Percentiles rank a stretch among this genome's conserved stretches.
phyloP scores from a whole-genome alignment of 2,888 invertebrate genomes.

The Rhaphigaster nebulosa region DNA sequence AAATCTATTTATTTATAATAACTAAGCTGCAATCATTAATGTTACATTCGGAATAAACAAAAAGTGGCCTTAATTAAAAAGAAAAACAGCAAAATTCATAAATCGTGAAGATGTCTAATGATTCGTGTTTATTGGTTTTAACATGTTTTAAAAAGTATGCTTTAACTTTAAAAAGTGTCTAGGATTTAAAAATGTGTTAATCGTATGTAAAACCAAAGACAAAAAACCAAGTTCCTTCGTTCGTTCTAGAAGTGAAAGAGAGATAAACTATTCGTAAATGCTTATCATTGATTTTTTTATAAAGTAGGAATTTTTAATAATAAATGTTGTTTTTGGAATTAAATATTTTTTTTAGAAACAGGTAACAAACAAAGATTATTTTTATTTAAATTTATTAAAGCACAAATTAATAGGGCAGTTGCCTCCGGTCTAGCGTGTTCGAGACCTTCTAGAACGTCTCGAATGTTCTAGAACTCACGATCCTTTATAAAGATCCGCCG shows the following conservation, averaged over 20 bases:
- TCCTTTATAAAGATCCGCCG: neutral
- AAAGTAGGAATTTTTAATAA: neutral
- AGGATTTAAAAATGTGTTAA: neutral
- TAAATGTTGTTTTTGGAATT: neutral
- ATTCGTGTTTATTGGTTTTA: neutral
- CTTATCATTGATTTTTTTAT: neutral
- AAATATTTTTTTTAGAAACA: neutral
- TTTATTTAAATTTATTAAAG: neutral
- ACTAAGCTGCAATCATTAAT: neutral
- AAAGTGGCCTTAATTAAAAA: neutral
- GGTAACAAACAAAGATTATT: neutral
- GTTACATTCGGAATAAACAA: neutral
- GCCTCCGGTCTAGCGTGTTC: neutral
- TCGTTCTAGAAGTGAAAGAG: neutral
- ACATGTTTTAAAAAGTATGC: neutral
- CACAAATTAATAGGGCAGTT: neutral
- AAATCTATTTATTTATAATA: neutral
- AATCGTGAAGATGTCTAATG: neutral
- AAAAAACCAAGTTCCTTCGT: too few relatives aligned
- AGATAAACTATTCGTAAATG: neutral
- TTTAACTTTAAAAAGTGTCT: neutral
- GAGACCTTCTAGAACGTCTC: neutral
- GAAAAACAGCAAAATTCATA: neutral
- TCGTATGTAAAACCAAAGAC: neutral
- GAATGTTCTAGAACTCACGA: neutral